Conservation (phyloP, 1,140 invertebrate species). For the Oncopodura yosiiana region DNA sequence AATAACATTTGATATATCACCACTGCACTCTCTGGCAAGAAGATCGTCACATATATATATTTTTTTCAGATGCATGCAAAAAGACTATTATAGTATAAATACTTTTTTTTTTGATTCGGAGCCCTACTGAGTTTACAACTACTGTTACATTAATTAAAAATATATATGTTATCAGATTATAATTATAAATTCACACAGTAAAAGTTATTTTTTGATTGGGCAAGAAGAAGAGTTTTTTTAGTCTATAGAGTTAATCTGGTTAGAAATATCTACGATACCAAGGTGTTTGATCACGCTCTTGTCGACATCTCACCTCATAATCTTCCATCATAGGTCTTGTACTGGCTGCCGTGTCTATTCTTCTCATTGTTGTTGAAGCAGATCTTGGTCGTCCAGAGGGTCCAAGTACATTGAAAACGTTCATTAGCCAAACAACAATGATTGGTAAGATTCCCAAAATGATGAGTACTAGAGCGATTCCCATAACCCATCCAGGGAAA, state of each 20-base stretch:
- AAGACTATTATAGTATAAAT: background rate
- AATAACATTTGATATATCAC: too few relatives aligned
- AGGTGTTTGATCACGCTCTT: slow-evolving; percentile 11
- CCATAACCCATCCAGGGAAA: slow-evolving; percentile 79
- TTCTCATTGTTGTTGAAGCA: slow-evolving; percentile 70
- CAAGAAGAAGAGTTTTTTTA: background rate
- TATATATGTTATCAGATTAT: background rate
- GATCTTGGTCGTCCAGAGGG: slow-evolving; percentile 34
- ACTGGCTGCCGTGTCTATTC: slow-evolving; percentile 79
- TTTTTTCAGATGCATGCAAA: too few relatives aligned
- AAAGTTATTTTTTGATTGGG: background rate
- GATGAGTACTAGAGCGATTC: slow-evolving; percentile 64
- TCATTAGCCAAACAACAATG: slow-evolving; percentile 66
- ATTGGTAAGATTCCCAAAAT: slow-evolving; percentile 71
- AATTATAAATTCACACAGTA: background rate
- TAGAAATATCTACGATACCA: slow-evolving; percentile 22
- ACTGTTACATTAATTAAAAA: background rate
- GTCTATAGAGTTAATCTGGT: background rate
- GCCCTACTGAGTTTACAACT: background rate
- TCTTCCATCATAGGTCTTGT: slow-evolving; percentile 87
- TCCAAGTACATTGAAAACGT: slow-evolving; percentile 55
- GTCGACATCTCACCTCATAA: slow-evolving; percentile 54
- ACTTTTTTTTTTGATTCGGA: too few relatives aligned
- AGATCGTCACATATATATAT: too few relatives aligned
- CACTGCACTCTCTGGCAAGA: too few relatives aligned